A percentile compares a stretch with the other conserved stretches of the same genome.
These are phyloP conservation scores for Parnassius glacialis DNA, from an alignment of 2,888 invertebrate genomes.

Conservation along the genomic window DNA sequence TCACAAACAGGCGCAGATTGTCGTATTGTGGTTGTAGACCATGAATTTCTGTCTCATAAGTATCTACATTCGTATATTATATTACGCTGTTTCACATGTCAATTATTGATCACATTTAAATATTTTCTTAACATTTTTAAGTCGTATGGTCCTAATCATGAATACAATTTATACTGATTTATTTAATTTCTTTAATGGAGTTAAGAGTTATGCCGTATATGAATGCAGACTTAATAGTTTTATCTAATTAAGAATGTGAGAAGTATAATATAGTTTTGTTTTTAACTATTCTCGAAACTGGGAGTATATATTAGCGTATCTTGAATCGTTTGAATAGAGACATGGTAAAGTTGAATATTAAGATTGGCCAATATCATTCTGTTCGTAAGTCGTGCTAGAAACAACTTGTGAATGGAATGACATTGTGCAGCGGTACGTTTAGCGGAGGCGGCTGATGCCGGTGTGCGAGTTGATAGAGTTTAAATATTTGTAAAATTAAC, in stretches of 20 bases:
- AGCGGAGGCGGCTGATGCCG: slow-evolving; percentile 60
- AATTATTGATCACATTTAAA: slow-evolving; percentile 49
- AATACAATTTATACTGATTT: slow-evolving; percentile 30
- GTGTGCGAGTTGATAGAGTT: slow-evolving; percentile 74
- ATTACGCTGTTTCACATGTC: slow-evolving; percentile 32
- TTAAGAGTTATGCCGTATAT: slow-evolving; percentile 36
- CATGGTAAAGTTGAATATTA: slow-evolving; percentile 35
- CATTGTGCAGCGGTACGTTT: slow-evolving; percentile 24
- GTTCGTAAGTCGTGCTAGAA: slow-evolving; percentile 8
- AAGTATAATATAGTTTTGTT: slow-evolving; percentile 78
- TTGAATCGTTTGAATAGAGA: slow-evolving; percentile 37
- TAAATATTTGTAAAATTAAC: slow-evolving; percentile 76
- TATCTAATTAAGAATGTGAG: slow-evolving; percentile 50
- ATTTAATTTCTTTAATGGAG: slow-evolving; percentile 30
- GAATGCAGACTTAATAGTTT: slow-evolving; percentile 47
- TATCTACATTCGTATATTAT: slow-evolving; percentile 17
- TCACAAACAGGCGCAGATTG: neutral
- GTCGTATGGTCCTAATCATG: slow-evolving; percentile 33
- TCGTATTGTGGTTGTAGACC: neutral
- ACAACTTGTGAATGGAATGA: slow-evolving; percentile 13
- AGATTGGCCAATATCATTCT: slow-evolving; percentile 16
- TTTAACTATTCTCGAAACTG: slow-evolving; percentile 39
- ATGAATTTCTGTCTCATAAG: slow-evolving; percentile 11
- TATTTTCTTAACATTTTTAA: slow-evolving; percentile 44
- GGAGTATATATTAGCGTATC: slow-evolving; percentile 38